Conservation (phyloP, 2,113 vertebrate genomes). For the Neoarius graeffei region DNA sequence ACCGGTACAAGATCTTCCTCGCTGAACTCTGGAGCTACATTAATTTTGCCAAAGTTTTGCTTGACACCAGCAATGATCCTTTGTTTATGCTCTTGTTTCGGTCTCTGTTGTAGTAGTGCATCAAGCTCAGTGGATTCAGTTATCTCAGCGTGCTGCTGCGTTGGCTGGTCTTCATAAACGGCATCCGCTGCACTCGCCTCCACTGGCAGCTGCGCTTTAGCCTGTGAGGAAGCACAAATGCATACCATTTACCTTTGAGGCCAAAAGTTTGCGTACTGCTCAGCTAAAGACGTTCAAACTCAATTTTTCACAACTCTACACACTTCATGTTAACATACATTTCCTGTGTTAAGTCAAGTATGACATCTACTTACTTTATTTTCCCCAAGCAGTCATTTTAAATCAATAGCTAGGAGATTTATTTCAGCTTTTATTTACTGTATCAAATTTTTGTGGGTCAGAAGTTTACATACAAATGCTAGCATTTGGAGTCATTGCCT, state of each 20-base stretch:
- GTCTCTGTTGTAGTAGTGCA: slow-evolving; percentile 46
- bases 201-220: slow-evolving; percentile 46
- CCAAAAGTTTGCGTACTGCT: neutral
- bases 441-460: neutral
- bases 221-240: slow-evolving; percentile 45
- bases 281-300: neutral
- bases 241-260: neutral
- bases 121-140: slow-evolving; percentile 39
- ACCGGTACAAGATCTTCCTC: slow-evolving; percentile 91
- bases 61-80: slow-evolving; percentile 80
- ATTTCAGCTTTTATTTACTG: neutral
- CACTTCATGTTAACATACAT: neutral
- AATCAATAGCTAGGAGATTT: neutral
- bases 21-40: slow-evolving; percentile 86
- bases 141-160: slow-evolving; percentile 15
- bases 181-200: slow-evolving; percentile 43
- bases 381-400: neutral
- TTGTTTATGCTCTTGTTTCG: slow-evolving; percentile 72
- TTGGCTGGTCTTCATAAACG: slow-evolving; percentile 51
- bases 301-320: neutral
- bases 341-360: neutral
- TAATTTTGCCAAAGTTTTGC: slow-evolving; percentile 95
- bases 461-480: neutral
- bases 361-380: neutral
- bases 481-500: neutral